Conservation (phyloP, 2,113 vertebrate genomes). For the Monarcha castaneiventris region DNA sequence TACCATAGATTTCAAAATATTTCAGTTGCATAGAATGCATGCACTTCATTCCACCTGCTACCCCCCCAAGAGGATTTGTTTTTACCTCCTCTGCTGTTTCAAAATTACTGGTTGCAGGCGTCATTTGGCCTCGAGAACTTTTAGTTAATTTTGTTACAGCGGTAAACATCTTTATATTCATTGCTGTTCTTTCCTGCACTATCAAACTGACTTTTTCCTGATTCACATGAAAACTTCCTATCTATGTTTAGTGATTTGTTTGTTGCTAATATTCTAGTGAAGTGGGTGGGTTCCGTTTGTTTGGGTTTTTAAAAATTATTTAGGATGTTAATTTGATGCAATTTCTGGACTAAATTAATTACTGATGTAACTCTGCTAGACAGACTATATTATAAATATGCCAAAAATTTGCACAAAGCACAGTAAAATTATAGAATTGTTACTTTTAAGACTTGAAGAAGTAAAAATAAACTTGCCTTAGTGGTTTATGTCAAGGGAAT, state of each 20-base stretch:
- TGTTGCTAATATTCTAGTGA: neutral
- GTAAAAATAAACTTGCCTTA: neutral
- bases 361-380: neutral
- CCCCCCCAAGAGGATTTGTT: neutral
- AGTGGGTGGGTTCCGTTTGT: neutral
- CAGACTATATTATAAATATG: neutral
- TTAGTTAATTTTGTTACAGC: neutral
- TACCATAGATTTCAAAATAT: neutral
- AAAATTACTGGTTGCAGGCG: neutral
- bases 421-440: neutral
- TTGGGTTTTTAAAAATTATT: neutral
- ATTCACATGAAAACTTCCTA: neutral
- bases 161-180: neutral
- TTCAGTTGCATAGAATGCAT: neutral
- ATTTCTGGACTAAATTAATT: neutral
- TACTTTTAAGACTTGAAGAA: neutral
- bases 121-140: neutral
- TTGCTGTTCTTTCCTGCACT: neutral
- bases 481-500: neutral
- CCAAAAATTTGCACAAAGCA: neutral
- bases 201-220: neutral
- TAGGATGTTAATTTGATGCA: neutral
- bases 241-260: neutral
- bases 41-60: neutral
- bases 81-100: neutral